Conservation (phyloP, 2,888 invertebrate species). For the Apoda limacodes region DNA sequence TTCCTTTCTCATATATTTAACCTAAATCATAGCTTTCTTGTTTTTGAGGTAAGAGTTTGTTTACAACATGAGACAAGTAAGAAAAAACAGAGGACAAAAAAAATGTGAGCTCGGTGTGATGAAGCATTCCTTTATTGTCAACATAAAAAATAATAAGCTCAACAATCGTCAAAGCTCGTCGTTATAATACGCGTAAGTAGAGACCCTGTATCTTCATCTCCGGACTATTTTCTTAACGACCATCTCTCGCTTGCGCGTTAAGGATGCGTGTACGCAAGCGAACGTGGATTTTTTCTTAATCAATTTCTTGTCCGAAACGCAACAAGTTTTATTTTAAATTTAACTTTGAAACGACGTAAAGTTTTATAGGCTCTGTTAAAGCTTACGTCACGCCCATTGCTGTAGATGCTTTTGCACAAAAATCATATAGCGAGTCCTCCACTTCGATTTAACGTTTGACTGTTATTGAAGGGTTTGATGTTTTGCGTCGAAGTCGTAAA, state of each 20-base stretch:
- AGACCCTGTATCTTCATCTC: constrained; percentile 45
- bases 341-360: no score
- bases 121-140: no score
- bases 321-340: no score
- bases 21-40: no score
- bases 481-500: constrained; percentile 54
- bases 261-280: no score
- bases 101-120: no score
- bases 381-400: constrained; percentile 25
- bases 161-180: constrained; percentile 43
- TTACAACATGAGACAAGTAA: no score
- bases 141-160: constrained; percentile 66
- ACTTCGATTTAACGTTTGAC: constrained; percentile 45
- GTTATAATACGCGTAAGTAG: constrained; percentile 25
- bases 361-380: constrained; percentile 8
- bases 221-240: constrained; percentile 40
- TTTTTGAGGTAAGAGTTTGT: no score
- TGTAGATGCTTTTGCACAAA: constrained; percentile 29
- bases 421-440: constrained; percentile 29
- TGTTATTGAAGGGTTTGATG: constrained; percentile 55
- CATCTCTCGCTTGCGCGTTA: constrained; percentile 22
- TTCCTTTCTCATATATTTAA: no score
- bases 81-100: no score
- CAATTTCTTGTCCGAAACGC: no score
- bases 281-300: no score